Percentiles rank a stretch among this genome's conserved stretches.
These are phyloP conservation scores for Calliphora vomitoria DNA, from an alignment of 2,888 invertebrate genomes.

Conservation along the genomic window DNA sequence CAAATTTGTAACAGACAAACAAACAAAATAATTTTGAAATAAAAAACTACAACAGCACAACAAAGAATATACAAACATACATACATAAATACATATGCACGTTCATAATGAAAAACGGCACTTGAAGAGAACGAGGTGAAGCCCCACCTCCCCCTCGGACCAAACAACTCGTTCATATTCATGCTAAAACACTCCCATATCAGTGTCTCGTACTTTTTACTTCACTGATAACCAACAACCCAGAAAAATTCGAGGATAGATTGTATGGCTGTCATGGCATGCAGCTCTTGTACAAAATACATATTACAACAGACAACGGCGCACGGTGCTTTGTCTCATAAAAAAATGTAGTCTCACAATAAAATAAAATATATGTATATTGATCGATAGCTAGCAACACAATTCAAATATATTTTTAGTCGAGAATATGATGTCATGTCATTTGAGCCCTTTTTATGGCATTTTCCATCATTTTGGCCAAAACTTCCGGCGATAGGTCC, in stretches of 20 bases:
- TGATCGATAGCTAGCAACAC: no score
- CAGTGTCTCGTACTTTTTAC: slow-evolving; percentile 47
- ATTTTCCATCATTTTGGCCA: no score
- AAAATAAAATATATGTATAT: no score
- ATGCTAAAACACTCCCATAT: slow-evolving; percentile 55
- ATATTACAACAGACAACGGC: slow-evolving; percentile 6
- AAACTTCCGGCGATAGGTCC: no score
- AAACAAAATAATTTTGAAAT: slow-evolving; percentile 38
- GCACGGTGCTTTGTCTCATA: no score
- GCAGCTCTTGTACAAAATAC: slow-evolving; percentile 24
- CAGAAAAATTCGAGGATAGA: slow-evolving; percentile 51
- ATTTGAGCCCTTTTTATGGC: no score
- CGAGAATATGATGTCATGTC: no score
- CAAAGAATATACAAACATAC: no score
- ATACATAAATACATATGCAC: slow-evolving; percentile 18
- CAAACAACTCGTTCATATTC: slow-evolving; percentile 5
- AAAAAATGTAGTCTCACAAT: no score
- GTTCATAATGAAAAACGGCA: slow-evolving; percentile 63
- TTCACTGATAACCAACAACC: slow-evolving; percentile 64
- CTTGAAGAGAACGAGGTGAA: slow-evolving; percentile 26
- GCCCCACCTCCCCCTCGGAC: background rate
- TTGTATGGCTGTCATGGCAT: background rate
- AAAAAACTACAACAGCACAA: background rate
- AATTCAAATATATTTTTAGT: no score
- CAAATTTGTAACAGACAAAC: slow-evolving; percentile 68